A percentile compares a stretch with the other conserved stretches of the same genome.
These are phyloP conservation scores for Athene cunicularia DNA, from an alignment of 2,113 vertebrate species.

Conservation along the genomic window DNA sequence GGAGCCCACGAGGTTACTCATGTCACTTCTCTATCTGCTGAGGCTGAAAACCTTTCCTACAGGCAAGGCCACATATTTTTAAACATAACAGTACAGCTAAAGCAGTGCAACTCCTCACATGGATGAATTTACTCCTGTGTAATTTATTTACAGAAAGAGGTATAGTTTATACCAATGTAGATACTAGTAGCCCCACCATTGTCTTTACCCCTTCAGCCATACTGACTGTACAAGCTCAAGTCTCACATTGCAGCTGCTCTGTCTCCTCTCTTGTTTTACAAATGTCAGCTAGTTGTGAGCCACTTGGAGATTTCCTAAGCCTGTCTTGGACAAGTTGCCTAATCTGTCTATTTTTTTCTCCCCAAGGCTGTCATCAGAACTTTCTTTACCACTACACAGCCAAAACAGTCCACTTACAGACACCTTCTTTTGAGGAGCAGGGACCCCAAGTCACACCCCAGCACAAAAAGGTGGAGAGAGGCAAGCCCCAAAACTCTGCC, in stretches of 20 bases:
- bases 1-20: accelerated
- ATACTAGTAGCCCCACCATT: neutral
- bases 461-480: neutral
- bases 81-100: neutral
- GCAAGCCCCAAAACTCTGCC: neutral
- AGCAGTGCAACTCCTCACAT: neutral
- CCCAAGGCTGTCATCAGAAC: neutral
- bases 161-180: neutral
- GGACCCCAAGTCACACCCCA: neutral
- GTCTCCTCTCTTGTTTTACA: neutral
- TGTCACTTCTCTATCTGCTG: neutral
- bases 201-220: neutral
- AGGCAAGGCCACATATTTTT: neutral
- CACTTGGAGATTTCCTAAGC: neutral
- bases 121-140: neutral
- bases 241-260: neutral
- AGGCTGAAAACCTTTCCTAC: neutral
- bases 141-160: neutral
- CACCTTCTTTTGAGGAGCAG: neutral
- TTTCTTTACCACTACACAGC: neutral
- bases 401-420: neutral
- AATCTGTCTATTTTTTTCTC: neutral
- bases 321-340: neutral
- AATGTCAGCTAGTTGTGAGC: neutral
- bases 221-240: neutral